These are phyloP conservation scores for Spea bombifrons DNA, from an alignment of 2,113 vertebrate species.

Conservation along the genomic window DNA sequence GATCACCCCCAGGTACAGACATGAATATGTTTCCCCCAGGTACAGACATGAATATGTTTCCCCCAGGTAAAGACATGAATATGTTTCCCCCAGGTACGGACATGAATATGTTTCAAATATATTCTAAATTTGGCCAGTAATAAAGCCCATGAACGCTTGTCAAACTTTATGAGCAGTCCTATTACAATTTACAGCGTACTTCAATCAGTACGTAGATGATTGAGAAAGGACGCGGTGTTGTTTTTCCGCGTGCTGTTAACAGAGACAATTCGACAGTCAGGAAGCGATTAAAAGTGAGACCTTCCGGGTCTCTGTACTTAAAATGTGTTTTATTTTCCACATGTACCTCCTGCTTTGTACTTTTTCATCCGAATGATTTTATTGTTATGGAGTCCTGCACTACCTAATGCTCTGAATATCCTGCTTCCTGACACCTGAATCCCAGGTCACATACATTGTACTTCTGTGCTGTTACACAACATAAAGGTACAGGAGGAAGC, in stretches of 20 bases:
- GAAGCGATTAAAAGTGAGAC: slow-evolving; percentile 40
- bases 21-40: not conserved
- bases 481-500: slow-evolving; percentile 31
- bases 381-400: slow-evolving; percentile 30
- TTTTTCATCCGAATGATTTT: slow-evolving; percentile 8
- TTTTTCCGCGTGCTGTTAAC: slow-evolving; percentile 1
- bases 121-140: not conserved
- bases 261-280: slow-evolving; percentile 17
- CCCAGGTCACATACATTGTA: slow-evolving; percentile 26
- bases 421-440: slow-evolving; percentile 44
- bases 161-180: not conserved
- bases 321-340: slow-evolving; percentile 30
- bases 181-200: not conserved
- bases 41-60: not conserved
- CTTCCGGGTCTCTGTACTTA: slow-evolving; percentile 38
- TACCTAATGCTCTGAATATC: not conserved
- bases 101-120: not conserved
- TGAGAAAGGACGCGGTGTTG: not conserved
- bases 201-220: not conserved
- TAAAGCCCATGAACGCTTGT: not conserved
- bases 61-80: not conserved
- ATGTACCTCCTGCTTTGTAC: slow-evolving; percentile 27
- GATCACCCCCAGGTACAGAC: not conserved
- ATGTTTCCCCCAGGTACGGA: not conserved
- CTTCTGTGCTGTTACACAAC: not conserved